A percentile compares a stretch with the other conserved stretches of the same genome.
Conservation (phyloP, 2,888 invertebrate genomes). For the Morpho achilles region DNA sequence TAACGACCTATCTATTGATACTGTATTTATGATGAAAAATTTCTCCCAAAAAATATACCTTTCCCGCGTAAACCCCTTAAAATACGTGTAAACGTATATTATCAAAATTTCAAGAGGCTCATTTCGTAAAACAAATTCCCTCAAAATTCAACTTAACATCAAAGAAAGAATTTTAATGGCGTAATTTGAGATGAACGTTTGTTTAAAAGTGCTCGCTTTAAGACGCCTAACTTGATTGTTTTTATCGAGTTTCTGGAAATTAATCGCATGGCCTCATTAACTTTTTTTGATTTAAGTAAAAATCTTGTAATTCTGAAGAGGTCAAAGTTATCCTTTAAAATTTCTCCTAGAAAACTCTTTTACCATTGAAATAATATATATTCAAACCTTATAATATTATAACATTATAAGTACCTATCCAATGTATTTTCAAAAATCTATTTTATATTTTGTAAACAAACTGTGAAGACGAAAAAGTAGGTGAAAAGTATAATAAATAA, state of each 20-base stretch:
- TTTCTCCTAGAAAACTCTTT: background rate
- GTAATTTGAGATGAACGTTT: constrained; percentile 22
- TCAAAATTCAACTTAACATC: constrained; percentile 14
- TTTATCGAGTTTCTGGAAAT: constrained; percentile 20
- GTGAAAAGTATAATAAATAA: too few relatives aligned
- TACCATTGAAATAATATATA: too few relatives aligned
- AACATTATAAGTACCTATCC: too few relatives aligned
- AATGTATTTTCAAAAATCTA: too few relatives aligned
- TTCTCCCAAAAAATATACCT: too few relatives aligned
- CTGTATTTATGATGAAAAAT: too few relatives aligned
- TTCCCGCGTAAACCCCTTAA: too few relatives aligned
- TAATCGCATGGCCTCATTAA: constrained; percentile 16
- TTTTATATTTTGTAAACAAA: too few relatives aligned
- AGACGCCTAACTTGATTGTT: constrained; percentile 23
- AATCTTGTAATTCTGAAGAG: background rate
- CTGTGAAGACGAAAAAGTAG: too few relatives aligned
- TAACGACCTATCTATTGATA: too few relatives aligned
- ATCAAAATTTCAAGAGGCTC: constrained; percentile 4
- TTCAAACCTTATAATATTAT: too few relatives aligned
- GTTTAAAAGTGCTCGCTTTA: constrained; percentile 20
- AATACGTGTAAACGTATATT: background rate
- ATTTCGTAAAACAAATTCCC: constrained; percentile 12
- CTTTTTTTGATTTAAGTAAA: constrained; percentile 1
- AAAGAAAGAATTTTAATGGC: constrained; percentile 24
- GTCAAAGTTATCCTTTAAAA: background rate